Evolutionary conservation across 2,888 invertebrate species (phyloP).

Genomic region (Plemyria rubiginata): DNA sequence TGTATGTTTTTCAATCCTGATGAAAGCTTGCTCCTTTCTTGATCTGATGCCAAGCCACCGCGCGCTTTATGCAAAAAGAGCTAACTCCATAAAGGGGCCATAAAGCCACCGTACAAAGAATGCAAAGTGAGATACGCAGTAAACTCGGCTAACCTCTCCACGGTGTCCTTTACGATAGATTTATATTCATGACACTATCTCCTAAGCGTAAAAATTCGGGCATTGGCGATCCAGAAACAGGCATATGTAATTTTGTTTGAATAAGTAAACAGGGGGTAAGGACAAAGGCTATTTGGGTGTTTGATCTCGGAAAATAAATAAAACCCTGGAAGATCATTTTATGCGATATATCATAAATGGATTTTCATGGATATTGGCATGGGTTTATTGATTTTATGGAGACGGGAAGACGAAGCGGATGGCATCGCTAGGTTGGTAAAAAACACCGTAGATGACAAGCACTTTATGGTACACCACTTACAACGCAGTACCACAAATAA

Average conservation of each 20-base stretch:
- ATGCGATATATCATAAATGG: slow-evolving; percentile 79
- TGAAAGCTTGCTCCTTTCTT: slow-evolving; percentile 30
- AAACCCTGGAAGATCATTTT: slow-evolving; percentile 69
- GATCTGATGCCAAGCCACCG: slow-evolving; percentile 34
- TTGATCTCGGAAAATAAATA: slow-evolving; percentile 82
- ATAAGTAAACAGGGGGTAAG: slow-evolving; percentile 81
- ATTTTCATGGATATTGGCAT: slow-evolving; percentile 72
- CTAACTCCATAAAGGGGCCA: slow-evolving; percentile 79
- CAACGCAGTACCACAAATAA: too few relatives aligned
- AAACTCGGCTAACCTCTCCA: slow-evolving; percentile 73
- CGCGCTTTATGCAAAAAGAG: slow-evolving; percentile 79
- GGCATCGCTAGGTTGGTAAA: too few relatives aligned
- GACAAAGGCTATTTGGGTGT: slow-evolving; percentile 84
- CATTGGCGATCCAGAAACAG: slow-evolving; percentile 82
- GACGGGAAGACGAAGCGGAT: slow-evolving; percentile 43
- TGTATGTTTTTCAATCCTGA: slow-evolving; percentile 28
- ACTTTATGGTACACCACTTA: too few relatives aligned
- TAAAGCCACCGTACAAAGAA: slow-evolving; percentile 80
- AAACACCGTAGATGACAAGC: too few relatives aligned
- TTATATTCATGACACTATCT: slow-evolving; percentile 85
- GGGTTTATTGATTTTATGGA: slow-evolving; percentile 70
- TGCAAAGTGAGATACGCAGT: slow-evolving; percentile 82
- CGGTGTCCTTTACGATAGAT: slow-evolving; percentile 83
- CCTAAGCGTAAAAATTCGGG: slow-evolving; percentile 83
- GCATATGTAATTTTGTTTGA: slow-evolving; percentile 85